Conservation (phyloP, 2,113 vertebrate species). For the Cyphomyrus discorhynchus region DNA sequence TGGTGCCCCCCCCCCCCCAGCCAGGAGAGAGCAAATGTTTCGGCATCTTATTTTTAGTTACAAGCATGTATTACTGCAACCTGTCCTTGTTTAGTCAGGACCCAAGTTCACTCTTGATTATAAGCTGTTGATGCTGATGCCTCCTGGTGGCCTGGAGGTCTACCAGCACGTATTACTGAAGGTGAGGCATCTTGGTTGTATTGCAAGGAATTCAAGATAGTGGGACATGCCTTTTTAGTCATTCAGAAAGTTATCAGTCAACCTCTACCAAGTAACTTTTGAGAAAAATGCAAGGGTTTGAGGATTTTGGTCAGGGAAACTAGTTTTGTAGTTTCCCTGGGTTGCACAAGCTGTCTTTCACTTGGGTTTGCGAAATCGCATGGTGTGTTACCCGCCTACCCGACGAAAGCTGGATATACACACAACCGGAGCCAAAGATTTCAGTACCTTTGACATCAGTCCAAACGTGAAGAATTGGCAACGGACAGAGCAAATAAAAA, state of each 20-base stretch:
- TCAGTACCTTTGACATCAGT: not conserved
- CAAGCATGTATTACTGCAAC: not conserved
- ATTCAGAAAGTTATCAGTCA: not conserved
- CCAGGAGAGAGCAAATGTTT: not conserved
- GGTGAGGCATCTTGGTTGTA: not conserved
- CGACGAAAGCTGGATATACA: not conserved
- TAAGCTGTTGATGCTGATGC: not conserved
- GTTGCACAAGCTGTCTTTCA: not conserved
- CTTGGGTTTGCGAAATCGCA: not conserved
- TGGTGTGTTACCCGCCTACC: not conserved
- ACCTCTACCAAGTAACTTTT: slow-evolving; percentile 16
- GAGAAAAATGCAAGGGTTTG: not conserved
- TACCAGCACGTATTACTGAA: not conserved
- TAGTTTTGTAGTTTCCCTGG: slow-evolving; percentile 8
- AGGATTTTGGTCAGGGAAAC: not conserved
- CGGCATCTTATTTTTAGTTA: not conserved
- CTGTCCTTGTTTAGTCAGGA: not conserved
- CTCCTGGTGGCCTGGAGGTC: not conserved
- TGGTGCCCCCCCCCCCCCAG: not conserved
- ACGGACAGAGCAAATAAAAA: not conserved
- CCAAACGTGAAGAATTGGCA: not conserved
- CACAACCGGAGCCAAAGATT: slow-evolving; percentile 15
- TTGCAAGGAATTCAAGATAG: not conserved
- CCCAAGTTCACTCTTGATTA: not conserved
- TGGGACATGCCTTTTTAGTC: not conserved